Evolutionary conservation across 2,797 vertebrate genomes (phyloP).

Genomic region (Cyprinella venusta): DNA sequence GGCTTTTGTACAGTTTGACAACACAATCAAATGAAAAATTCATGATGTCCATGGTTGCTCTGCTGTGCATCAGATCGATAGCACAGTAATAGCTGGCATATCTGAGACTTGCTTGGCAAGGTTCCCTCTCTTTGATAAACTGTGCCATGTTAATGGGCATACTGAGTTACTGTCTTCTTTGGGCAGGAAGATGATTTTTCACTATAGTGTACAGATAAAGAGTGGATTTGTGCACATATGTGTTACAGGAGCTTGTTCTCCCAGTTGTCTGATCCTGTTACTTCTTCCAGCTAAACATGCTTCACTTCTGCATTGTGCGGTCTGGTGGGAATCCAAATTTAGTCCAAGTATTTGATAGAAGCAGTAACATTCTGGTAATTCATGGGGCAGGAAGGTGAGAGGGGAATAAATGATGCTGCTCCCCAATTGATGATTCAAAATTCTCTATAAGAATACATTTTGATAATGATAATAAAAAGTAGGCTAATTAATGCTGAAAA

Average conservation of each 20-base stretch:
- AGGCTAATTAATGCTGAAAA: neutral
- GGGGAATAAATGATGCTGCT: neutral
- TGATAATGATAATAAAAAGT: neutral
- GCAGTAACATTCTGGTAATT: constrained; percentile 71
- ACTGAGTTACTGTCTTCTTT: constrained; percentile 68
- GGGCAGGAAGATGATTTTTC: constrained; percentile 50
- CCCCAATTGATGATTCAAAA: neutral
- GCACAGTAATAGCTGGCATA: constrained; percentile 71
- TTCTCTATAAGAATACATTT: neutral
- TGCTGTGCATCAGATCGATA: constrained; percentile 74
- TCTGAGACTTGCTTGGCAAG: constrained; percentile 65
- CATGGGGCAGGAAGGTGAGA: neutral
- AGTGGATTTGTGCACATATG: constrained; percentile 10
- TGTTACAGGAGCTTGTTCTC: constrained; percentile 30
- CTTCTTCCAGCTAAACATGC: constrained; percentile 26
- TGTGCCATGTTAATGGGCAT: constrained; percentile 73
- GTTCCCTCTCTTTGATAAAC: constrained; percentile 59
- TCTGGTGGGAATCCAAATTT: constrained; percentile 28
- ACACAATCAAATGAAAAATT: constrained; percentile 75
- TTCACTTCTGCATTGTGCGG: constrained; percentile 14
- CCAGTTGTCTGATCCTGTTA: constrained; percentile 35
- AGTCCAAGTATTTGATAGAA: constrained; percentile 45
- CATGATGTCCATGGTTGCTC: constrained; percentile 63
- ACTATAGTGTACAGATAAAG: constrained; percentile 26
- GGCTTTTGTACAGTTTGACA: constrained; percentile 64